A percentile compares a stretch with the other conserved stretches of the same genome.
Evolutionary conservation across 1,140 invertebrate species (phyloP).

Genomic region (Pollicipes pollicipes): DNA sequence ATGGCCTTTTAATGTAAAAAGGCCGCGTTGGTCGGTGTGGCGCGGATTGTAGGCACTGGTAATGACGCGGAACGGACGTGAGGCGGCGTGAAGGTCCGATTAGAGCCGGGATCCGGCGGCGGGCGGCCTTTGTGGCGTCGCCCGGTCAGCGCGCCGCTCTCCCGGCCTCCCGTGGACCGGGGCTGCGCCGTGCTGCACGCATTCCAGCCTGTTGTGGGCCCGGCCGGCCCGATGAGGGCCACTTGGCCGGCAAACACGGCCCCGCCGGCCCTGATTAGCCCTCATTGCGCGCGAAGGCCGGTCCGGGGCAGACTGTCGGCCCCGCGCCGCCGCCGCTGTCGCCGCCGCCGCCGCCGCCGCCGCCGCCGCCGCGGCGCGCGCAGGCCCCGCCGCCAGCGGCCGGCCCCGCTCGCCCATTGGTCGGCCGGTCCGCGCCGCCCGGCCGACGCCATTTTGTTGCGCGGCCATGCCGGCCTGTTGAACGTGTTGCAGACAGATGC

Average conservation of each 20-base stretch:
- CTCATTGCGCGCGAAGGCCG: neutral
- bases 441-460: neutral
- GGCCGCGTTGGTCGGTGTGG: neutral
- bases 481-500: neutral
- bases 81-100: conserved; percentile 1
- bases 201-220: neutral
- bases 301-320: too few species aligned
- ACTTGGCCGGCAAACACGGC: neutral
- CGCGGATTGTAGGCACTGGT: neutral
- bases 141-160: neutral
- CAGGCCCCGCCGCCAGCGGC: neutral
- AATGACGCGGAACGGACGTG: neutral
- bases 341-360: too few species aligned
- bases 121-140: neutral
- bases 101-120: neutral
- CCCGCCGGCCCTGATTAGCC: neutral
- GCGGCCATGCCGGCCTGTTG: neutral
- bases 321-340: neutral
- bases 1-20: neutral
- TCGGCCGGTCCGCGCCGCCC: neutral
- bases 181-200: neutral
- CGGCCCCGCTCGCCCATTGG: neutral
- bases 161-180: too few species aligned
- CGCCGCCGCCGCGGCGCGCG: too few species aligned
- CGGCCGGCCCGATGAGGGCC: neutral